Evolutionary conservation across 2,113 vertebrate species (phyloP).

Genomic region (Nansenia antarctica): DNA sequence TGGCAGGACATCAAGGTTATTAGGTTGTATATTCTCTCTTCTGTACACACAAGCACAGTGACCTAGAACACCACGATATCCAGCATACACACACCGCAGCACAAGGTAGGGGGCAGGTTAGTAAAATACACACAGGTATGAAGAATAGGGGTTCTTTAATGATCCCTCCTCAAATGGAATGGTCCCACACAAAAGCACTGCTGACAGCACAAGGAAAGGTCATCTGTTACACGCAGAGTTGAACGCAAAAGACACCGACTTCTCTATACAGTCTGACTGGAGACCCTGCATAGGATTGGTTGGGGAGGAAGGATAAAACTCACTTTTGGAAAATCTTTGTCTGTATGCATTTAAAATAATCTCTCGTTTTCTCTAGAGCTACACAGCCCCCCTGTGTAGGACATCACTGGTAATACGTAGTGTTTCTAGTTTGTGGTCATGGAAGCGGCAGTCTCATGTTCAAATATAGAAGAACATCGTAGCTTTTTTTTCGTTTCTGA

Average conservation of each 20-base stretch:
- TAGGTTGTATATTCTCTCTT: conserved; percentile 80
- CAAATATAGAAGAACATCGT: conserved; percentile 78
- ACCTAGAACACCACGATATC: conserved; percentile 91
- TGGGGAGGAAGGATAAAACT: conserved; percentile 69
- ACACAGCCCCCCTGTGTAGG: conserved; percentile 59
- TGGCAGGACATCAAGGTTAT: conserved; percentile 77
- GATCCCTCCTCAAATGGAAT: conserved; percentile 86
- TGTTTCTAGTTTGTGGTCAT: conserved; percentile 85
- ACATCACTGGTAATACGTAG: conserved; percentile 77
- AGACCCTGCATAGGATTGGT: conserved; percentile 87
- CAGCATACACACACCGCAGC: conserved; percentile 87
- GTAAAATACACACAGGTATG: conserved; percentile 84
- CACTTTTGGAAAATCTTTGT: conserved; percentile 71
- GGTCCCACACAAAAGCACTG: conserved; percentile 88
- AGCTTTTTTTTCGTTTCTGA: conserved; percentile 77
- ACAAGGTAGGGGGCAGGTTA: conserved; percentile 68
- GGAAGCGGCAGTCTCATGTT: conserved; percentile 81
- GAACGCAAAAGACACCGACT: conserved; percentile 80
- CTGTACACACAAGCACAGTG: conserved; percentile 85
- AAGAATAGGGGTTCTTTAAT: conserved; percentile 71
- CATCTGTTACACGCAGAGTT: conserved; percentile 78
- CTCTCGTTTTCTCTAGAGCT: conserved; percentile 74
- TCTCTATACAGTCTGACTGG: conserved; percentile 78
- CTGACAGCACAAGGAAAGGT: conserved; percentile 85
- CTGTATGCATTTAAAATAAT: conserved; percentile 77